Conservation (phyloP, 2,888 invertebrate species). For the Phortica magna region DNA sequence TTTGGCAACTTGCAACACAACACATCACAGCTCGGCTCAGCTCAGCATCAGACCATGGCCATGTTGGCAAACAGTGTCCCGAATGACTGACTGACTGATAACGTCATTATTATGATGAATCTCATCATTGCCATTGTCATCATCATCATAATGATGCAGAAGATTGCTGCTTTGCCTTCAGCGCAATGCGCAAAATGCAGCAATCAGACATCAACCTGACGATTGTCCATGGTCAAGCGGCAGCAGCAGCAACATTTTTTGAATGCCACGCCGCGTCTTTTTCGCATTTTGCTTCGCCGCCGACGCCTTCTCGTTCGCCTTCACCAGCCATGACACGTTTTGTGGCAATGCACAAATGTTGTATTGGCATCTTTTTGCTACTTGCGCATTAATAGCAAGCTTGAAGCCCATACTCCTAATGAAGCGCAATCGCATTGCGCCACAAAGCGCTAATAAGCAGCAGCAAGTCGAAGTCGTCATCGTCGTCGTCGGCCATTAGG, state of each 20-base stretch:
- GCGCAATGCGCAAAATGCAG: no score
- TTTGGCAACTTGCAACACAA: slow-evolving; percentile 68
- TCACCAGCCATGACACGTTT: background rate
- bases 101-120: slow-evolving; percentile 3
- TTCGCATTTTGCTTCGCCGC: background rate
- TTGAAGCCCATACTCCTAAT: slow-evolving; percentile 60
- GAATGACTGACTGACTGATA: background rate
- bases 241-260: slow-evolving; percentile 56
- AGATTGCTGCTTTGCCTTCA: background rate
- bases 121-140: background rate
- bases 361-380: background rate
- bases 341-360: background rate
- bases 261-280: slow-evolving; percentile 53
- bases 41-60: slow-evolving; percentile 59
- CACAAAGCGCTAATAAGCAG: background rate
- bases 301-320: slow-evolving; percentile 7
- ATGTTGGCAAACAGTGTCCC: slow-evolving; percentile 28
- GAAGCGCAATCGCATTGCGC: slow-evolving; percentile 66
- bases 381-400: slow-evolving; percentile 66
- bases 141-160: background rate
- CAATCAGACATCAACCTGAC: background rate
- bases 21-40: no score
- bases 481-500: background rate
- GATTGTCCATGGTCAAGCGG: background rate
- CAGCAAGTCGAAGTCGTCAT: background rate